Evolutionary conservation across 2,113 vertebrate species (phyloP).

Genomic region (Podarcis cretensis): DNA sequence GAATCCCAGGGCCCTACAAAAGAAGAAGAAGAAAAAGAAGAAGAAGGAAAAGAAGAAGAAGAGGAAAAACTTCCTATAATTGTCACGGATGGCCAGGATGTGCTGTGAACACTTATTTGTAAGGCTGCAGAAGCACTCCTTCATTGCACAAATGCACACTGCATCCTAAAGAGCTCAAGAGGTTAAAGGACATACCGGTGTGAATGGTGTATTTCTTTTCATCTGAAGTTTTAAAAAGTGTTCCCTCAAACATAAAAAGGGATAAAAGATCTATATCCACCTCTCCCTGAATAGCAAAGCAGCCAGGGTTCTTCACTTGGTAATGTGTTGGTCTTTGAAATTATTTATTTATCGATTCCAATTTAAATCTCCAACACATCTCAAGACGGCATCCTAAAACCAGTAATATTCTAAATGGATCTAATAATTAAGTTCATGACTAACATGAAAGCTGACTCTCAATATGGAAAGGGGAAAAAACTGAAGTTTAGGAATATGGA

Average conservation of each 20-base stretch:
- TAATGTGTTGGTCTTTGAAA: slow-evolving; percentile 17
- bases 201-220: slow-evolving; percentile 38
- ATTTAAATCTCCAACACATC: neutral
- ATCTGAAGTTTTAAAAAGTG: slow-evolving; percentile 26
- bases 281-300: slow-evolving; percentile 44
- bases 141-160: neutral
- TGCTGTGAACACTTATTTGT: slow-evolving; percentile 30
- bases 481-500: neutral
- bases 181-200: slow-evolving; percentile 42
- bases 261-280: slow-evolving; percentile 46
- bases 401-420: neutral
- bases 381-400: neutral
- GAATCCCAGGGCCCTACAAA: neutral
- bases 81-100: slow-evolving; percentile 4
- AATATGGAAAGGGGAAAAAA: neutral
- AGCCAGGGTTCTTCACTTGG: slow-evolving; percentile 27
- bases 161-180: neutral
- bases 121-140: slow-evolving; percentile 18
- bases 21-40: neutral
- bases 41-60: too few relatives aligned
- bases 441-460: neutral
- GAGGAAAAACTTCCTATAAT: slow-evolving; percentile 13
- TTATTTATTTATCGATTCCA: neutral
- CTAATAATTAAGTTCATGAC: slow-evolving; percentile 19
- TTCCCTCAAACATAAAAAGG: slow-evolving; percentile 52